Conservation (phyloP, 1,140 invertebrate species). For the Polypedilum vanderplanki region DNA sequence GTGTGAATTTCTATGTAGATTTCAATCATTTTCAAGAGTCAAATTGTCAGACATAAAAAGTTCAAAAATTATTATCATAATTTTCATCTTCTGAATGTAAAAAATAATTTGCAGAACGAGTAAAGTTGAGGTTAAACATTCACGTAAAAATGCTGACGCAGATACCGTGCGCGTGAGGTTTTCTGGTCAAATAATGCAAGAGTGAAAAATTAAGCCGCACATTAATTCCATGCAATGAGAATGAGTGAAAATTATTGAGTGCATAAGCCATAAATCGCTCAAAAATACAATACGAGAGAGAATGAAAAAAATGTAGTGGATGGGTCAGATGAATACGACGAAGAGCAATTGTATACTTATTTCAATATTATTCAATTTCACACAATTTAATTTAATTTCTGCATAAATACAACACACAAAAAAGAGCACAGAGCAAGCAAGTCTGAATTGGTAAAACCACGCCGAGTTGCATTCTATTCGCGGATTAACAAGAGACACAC, state of each 20-base stretch:
- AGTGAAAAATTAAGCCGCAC: constrained; percentile 18
- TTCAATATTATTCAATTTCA: constrained; percentile 26
- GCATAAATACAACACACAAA: not conserved
- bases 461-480: constrained; percentile 23
- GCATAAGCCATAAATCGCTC: constrained; percentile 28
- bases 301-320: not conserved
- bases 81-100: not conserved
- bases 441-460: not conserved
- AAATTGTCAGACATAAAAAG: no score
- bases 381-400: constrained; percentile 28
- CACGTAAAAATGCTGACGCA: not conserved
- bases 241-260: constrained; percentile 26
- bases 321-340: not conserved
- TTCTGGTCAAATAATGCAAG: not conserved
- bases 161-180: not conserved
- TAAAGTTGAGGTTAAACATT: not conserved
- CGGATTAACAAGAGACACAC: constrained; percentile 15
- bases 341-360: constrained; percentile 24
- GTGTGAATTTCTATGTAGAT: no score
- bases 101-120: not conserved
- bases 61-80: not conserved
- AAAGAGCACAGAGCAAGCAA: not conserved
- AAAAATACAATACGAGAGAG: not conserved
- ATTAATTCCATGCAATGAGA: constrained; percentile 23
- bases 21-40: no score